Percentiles rank a stretch among this genome's conserved stretches.
These are phyloP conservation scores for Uloborus diversus DNA, from an alignment of 1,140 invertebrate species.

Conservation along the genomic window DNA sequence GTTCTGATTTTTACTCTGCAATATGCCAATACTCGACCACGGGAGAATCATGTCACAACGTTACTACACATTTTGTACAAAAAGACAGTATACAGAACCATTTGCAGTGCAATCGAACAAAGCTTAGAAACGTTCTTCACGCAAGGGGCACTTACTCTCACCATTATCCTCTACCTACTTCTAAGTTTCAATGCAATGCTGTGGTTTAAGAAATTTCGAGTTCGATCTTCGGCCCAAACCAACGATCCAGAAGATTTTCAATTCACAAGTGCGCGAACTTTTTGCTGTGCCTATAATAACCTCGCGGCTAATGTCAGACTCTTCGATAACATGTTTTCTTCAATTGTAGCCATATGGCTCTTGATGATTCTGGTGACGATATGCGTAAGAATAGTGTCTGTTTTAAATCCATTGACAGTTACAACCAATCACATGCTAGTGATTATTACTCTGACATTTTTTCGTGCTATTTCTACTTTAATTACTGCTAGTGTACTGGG, in stretches of 20 bases:
- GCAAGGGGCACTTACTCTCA: slow-evolving; percentile 15
- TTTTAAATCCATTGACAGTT: slow-evolving; percentile 13
- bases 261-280: neutral
- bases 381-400: slow-evolving; percentile 35
- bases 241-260: neutral
- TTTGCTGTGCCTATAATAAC: neutral
- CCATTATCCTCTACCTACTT: slow-evolving; percentile 16
- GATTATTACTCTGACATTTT: neutral
- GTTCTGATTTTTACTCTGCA: slow-evolving; percentile 9
- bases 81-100: neutral
- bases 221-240: neutral
- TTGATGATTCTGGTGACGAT: slow-evolving; percentile 28
- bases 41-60: neutral
- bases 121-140: slow-evolving; percentile 14
- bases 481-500: slow-evolving; percentile 11
- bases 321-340: slow-evolving; percentile 20
- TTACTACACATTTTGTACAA: slow-evolving; percentile 1
- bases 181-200: slow-evolving; percentile 11
- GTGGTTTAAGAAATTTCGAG: slow-evolving; percentile 20
- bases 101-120: slow-evolving; percentile 1
- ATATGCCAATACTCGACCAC: neutral
- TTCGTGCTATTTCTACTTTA: neutral
- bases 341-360: slow-evolving; percentile 21
- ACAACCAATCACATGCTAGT: slow-evolving; percentile 20
- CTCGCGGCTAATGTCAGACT: neutral